phyloP scores from a whole-genome alignment of 1,140 invertebrate genomes.

The Habropoda laboriosa region DNA sequence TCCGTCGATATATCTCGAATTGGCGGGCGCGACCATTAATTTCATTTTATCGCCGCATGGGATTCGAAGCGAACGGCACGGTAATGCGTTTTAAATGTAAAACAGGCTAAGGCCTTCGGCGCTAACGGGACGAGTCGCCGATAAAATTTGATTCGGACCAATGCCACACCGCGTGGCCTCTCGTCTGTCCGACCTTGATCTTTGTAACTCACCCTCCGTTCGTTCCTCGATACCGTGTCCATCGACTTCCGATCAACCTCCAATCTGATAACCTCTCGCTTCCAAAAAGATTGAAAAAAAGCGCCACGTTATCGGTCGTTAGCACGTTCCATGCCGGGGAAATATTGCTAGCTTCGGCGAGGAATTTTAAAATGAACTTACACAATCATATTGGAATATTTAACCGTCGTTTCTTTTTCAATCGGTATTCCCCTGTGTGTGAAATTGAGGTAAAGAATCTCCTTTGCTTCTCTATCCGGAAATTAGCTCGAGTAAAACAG shows the following conservation, averaged over 20 bases:
- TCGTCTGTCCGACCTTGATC: conserved; percentile 37
- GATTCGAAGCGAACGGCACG: conserved; percentile 75
- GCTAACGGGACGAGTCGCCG: conserved; percentile 71
- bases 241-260: conserved; percentile 13
- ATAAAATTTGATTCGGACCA: conserved; percentile 81
- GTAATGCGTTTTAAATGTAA: conserved; percentile 82
- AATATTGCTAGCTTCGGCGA: no score
- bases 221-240: conserved; percentile 5
- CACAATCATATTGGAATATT: no score
- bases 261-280: neutral
- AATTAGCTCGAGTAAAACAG: no score
- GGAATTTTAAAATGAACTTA: no score
- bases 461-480: no score
- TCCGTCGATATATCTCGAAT: conserved; percentile 78
- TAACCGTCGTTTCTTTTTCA: no score
- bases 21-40: conserved; percentile 80
- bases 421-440: no score
- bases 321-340: neutral
- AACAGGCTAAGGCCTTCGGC: conserved; percentile 79
- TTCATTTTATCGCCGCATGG: conserved; percentile 79
- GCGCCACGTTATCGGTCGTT: no score
- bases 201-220: conserved; percentile 7
- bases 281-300: no score
- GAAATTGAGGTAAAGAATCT: no score
- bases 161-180: conserved; percentile 10